phyloP scores from a whole-genome alignment of 2,888 invertebrate genomes.

The Nemapogon koenigi region DNA sequence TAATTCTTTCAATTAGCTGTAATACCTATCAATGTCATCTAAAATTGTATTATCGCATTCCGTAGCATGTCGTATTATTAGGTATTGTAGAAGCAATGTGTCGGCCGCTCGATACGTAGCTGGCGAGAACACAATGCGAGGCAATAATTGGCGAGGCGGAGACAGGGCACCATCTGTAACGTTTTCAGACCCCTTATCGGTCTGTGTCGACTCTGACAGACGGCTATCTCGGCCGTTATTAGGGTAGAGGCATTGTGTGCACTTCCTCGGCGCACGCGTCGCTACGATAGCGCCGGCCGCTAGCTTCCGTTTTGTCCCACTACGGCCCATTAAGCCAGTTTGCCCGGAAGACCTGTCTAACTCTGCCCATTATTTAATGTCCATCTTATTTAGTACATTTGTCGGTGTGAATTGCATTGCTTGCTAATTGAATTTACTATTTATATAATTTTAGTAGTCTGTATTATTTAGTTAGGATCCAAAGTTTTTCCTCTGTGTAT shows the following conservation, averaged over 20 bases:
- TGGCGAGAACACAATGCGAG: slow-evolving; percentile 8
- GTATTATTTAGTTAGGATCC: too few species aligned
- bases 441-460: too few species aligned
- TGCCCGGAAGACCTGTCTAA: slow-evolving; percentile 52
- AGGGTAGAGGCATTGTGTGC: slow-evolving; percentile 13
- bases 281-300: slow-evolving; percentile 12
- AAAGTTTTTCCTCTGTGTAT: too few species aligned
- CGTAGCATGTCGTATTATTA: too few species aligned
- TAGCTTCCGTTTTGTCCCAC: slow-evolving; percentile 15
- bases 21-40: too few species aligned
- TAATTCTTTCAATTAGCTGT: too few species aligned
- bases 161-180: slow-evolving; percentile 16
- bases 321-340: slow-evolving; percentile 18
- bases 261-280: slow-evolving; percentile 12
- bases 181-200: slow-evolving; percentile 12
- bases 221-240: slow-evolving; percentile 13
- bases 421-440: too few species aligned
- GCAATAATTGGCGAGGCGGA: slow-evolving; percentile 14
- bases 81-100: too few species aligned
- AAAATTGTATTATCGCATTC: too few species aligned
- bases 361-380: slow-evolving; percentile 33
- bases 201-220: slow-evolving; percentile 11
- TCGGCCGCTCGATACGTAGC: not conserved
- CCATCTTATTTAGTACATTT: slow-evolving; percentile 6
- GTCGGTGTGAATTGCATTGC: too few species aligned